Base-by-base conservation (phyloP, 2,888 invertebrate genomes). In the Lepidochrysops patricia region DNA sequence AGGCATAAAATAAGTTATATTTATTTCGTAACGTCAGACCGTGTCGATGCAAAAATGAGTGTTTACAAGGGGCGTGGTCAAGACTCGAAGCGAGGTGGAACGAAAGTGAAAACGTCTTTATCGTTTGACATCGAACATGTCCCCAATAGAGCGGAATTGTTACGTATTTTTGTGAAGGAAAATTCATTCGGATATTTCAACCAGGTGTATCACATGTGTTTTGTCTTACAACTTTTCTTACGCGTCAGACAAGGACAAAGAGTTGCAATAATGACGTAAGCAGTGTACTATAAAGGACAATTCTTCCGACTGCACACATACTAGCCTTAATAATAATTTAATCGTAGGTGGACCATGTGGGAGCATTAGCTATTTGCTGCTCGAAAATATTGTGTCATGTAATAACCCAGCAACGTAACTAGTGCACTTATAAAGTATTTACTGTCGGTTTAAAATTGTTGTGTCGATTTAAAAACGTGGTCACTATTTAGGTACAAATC, bases 101-200 rank as follows among this genome's bases (percentile, higher is more conserved):
- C 70, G 84, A 86, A 88, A 88, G 88, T 87, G 84, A 86, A 84
- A 84, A 68, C 72, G 67, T 77, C 76, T 74, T 75, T 72, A 69
- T 67, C 60, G 52, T 59, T 34, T 54, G 54, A 15, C 19, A 32
- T 2, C n/a, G n/a, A n/a, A n/a, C n/a, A n/a, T n/a, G n/a, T n/a
- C n/a, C n/a, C n/a, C n/a, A n/a, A n/a, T n/a, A n/a, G n/a, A 37
- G 2, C 4, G n/a, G 29, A 29, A 29, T 29, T 29, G 34, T 34
- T 34, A 34, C 34, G 34, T 34, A 34, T 12, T 34, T n/a, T n/a
- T n/a, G n/a, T n/a, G n/a, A n/a, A n/a, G n/a, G n/a, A n/a, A n/a
- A n/a, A n/a, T n/a, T n/a, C n/a, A n/a, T n/a, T n/a, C n/a, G n/a
- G n/a, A n/a, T n/a, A n/a, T n/a, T n/a, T n/a, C n/a, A n/a, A n/a